Evolutionary conservation across 2,113 vertebrate species (phyloP), one percentile per base, ranked within the genome.

Genomic region (Ammodytes dubius): DNA sequence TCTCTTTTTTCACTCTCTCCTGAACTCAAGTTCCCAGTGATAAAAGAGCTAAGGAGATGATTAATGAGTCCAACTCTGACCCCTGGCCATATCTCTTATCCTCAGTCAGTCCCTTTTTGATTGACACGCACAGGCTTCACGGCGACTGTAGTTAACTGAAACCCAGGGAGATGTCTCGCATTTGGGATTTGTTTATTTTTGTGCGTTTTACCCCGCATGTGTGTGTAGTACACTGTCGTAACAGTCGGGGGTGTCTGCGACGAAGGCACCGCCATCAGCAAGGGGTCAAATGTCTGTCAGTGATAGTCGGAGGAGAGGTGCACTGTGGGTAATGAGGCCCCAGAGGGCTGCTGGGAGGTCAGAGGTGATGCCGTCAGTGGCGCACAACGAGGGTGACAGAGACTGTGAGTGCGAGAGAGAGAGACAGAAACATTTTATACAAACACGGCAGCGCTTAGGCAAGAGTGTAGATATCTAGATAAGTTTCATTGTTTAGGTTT

Each of bases 111-210:
- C 85, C 74, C 70, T 45, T 77, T 84, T 83, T 93, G 92, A 95
- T 63, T 92, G 94, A 92, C 89, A 82, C 46, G 68, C 86, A 90
- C 91, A 93, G 93, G 83, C 85, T 74, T 87, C 82, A 67, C 50
- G 68, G 77, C 79, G 65, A 88, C 87, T 73, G 76, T 72, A 81
- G 63, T 74, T 70, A 66, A 87, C 77, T 61, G 53, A 47, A 66
- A 43, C 70, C 61, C 46, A 2, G 56, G 69, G 67, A 82, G 75
- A 83, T 68, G 70, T 79, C 63, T 72, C 63, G 14, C 66, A 60
- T 70, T 89, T 0, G 4, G 7, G 56, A 59, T 72, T 85, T 90
- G 89, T 92, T 85, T 84, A 82, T 83, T 84, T 89, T 88, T 50
- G 63, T 88, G 88, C 85, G 81, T 85, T 84, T 90, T 77, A 58